Conservation (phyloP, 2,113 vertebrate genomes). For the Solea senegalensis region DNA sequence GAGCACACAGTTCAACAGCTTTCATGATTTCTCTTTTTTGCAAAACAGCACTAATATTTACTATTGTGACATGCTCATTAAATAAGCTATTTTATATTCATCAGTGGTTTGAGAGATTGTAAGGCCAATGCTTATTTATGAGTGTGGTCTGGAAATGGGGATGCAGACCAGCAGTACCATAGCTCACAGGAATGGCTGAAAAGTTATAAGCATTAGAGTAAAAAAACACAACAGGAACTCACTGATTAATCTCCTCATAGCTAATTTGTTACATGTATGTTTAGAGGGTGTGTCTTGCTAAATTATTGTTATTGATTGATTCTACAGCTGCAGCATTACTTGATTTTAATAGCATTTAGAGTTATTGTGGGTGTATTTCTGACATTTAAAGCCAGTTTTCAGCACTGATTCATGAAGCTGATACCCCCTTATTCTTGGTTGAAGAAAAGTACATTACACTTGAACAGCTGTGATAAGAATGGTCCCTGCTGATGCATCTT, state of each 20-base stretch:
- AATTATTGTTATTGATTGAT: constrained; percentile 41
- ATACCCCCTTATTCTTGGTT: constrained; percentile 6
- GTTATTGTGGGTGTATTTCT: constrained; percentile 30
- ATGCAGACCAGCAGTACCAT: constrained; percentile 14
- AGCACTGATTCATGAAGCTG: constrained; percentile 23
- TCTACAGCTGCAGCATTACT: constrained; percentile 30
- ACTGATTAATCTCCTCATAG: constrained; percentile 67
- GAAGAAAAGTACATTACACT: constrained; percentile 5
- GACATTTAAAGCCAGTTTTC: constrained; percentile 46
- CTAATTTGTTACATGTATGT: constrained; percentile 36
- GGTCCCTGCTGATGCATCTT: constrained; percentile 22
- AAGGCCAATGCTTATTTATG: constrained; percentile 70
- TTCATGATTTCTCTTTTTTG: constrained; percentile 28
- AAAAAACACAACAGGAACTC: constrained; percentile 40
- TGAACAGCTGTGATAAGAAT: not conserved
- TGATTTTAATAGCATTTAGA: constrained; percentile 26
- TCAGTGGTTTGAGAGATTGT: constrained; percentile 31
- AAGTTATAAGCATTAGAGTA: constrained; percentile 41
- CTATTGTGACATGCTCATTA: constrained; percentile 51
- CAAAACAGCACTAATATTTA: constrained; percentile 54
- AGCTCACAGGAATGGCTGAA: constrained; percentile 31
- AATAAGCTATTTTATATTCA: constrained; percentile 25
- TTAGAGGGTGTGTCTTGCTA: constrained; percentile 33
- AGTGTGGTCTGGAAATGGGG: constrained; percentile 55
- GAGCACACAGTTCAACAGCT: constrained; percentile 27